Evolutionary conservation across 2,797 vertebrate species (phyloP).

Genomic region (Trichosurus vulpecula): DNA sequence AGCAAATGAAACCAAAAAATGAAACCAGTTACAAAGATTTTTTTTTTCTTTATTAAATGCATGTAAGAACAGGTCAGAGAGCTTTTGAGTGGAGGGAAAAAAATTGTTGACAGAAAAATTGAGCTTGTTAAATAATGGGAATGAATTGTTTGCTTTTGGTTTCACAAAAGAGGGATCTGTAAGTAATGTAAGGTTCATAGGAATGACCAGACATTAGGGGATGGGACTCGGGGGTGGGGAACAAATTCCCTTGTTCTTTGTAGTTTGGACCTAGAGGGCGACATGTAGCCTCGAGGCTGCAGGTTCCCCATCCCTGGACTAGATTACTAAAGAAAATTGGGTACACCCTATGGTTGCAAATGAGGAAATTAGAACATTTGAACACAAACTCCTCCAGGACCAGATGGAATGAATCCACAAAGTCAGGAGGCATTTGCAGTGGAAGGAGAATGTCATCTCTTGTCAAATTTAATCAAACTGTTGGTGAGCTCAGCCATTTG

Average conservation of each 20-base stretch:
- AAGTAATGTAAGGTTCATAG: not conserved
- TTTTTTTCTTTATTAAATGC: constrained; percentile 21
- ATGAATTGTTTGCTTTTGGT: constrained; percentile 18
- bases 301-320: too few species aligned
- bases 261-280: too few species aligned
- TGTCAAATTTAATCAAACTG: not conserved
- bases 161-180: constrained; percentile 31
- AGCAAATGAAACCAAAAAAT: not conserved
- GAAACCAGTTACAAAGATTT: not conserved
- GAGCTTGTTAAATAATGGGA: constrained; percentile 21
- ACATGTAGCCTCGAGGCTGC: too few species aligned
- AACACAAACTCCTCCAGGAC: not conserved
- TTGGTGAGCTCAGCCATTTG: not conserved
- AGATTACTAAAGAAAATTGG: constrained; percentile 14
- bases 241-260: too few species aligned
- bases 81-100: constrained; percentile 14
- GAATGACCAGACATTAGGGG: not conserved
- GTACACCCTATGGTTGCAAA: not conserved
- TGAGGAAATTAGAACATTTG: constrained; percentile 7
- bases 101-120: not conserved
- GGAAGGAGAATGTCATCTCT: constrained; percentile 1
- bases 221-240: not conserved
- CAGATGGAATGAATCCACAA: not conserved
- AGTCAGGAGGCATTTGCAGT: not conserved
- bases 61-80: constrained; percentile 7